Percentiles rank a stretch among this genome's conserved stretches.
phyloP scores from a whole-genome alignment of 2,797 vertebrate species.

The Semaprochilodus insignis region DNA sequence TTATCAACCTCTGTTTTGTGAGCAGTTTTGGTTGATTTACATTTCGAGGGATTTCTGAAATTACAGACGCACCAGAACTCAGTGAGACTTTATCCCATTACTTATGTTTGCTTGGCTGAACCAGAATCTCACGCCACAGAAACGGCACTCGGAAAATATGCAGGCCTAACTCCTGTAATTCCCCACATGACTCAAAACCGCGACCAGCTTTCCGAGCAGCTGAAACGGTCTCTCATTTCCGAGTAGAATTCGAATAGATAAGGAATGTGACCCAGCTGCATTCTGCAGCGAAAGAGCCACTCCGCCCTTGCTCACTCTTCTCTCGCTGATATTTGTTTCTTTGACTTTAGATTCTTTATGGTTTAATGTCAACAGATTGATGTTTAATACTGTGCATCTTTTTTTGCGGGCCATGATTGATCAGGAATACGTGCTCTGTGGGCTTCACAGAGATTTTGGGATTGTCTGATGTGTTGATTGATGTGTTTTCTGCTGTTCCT shows the following conservation, averaged over 20 bases:
- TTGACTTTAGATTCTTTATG: slow-evolving; percentile 10
- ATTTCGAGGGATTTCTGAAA: not conserved
- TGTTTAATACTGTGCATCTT: not conserved
- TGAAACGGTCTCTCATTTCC: not conserved
- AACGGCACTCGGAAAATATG: not conserved
- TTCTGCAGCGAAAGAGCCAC: slow-evolving; percentile 19
- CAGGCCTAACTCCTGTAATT: slow-evolving; percentile 23
- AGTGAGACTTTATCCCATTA: slow-evolving; percentile 2
- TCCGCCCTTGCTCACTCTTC: slow-evolving; percentile 2
- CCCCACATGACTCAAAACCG: slow-evolving; percentile 16
- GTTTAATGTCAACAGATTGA: not conserved
- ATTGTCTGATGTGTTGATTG: not conserved
- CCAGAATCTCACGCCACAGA: slow-evolving; percentile 15
- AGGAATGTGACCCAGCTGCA: slow-evolving; percentile 34
- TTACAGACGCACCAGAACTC: not conserved
- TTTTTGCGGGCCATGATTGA: not conserved
- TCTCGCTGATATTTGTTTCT: not conserved
- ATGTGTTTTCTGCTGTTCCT: slow-evolving; percentile 5
- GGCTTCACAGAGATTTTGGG: not conserved
- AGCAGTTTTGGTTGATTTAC: not conserved
- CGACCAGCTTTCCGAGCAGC: slow-evolving; percentile 21
- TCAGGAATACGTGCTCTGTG: not conserved
- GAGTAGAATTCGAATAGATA: slow-evolving; percentile 2
- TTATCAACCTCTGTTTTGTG: not conserved
- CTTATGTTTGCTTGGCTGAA: slow-evolving; percentile 35